Conservation (phyloP, 2,113 vertebrate genomes). For the Dromas ardeola region DNA sequence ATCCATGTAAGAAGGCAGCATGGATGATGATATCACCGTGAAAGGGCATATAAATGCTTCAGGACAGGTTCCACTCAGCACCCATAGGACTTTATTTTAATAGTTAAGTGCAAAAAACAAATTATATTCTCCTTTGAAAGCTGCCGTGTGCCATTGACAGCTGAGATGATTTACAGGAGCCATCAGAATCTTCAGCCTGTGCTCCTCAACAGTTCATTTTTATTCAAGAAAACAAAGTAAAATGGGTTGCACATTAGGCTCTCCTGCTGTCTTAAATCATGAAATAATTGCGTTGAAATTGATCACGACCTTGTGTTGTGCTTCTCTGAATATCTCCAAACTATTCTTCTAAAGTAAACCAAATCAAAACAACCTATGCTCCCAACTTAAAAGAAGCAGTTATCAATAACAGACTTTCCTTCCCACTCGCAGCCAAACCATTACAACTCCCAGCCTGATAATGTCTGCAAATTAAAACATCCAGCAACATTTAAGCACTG, state of each 20-base stretch:
- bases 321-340: not conserved
- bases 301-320: not conserved
- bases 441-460: not conserved
- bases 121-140: not conserved
- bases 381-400: not conserved
- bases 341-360: not conserved
- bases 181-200: slow-evolving; percentile 18
- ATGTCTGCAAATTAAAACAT: slow-evolving; percentile 9
- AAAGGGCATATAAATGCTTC: not conserved
- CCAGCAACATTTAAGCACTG: slow-evolving; percentile 7
- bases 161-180: slow-evolving; percentile 18
- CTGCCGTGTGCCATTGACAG: not conserved
- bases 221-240: slow-evolving; percentile 9
- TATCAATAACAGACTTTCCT: not conserved
- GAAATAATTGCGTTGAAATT: slow-evolving; percentile 28
- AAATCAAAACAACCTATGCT: not conserved
- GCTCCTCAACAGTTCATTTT: slow-evolving; percentile 12
- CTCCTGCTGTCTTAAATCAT: slow-evolving; percentile 25
- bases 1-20: not conserved
- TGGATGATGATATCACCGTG: not conserved
- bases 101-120: not conserved
- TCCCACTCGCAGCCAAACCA: not conserved
- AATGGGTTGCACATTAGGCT: slow-evolving; percentile 2
- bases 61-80: not conserved
- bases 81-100: not conserved